Conservation (phyloP, 2,797 vertebrate species). For the Peromyscus nudipes region DNA sequence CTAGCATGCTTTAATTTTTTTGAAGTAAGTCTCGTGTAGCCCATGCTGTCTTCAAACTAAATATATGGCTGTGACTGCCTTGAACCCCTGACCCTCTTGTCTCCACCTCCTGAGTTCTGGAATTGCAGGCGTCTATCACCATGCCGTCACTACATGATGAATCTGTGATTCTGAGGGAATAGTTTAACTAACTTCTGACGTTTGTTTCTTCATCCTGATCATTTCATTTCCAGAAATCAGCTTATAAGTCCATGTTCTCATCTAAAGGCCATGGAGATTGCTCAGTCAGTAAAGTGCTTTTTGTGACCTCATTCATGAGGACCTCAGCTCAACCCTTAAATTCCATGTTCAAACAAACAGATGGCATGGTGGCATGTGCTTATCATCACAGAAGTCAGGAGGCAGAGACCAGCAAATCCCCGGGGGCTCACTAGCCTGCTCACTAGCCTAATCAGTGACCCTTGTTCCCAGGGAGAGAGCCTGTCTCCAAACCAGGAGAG, state of each 20-base stretch:
- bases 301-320: neutral
- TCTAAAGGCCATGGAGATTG: neutral
- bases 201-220: constrained; percentile 1
- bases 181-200: neutral
- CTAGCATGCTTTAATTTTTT: neutral
- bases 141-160: neutral
- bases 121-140: neutral
- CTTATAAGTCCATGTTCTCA: neutral
- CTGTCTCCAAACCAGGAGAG: neutral
- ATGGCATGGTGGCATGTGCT: neutral
- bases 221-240: constrained; percentile 35
- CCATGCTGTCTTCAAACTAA: neutral
- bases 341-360: neutral
- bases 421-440: no score
- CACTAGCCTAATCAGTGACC: neutral
- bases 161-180: neutral
- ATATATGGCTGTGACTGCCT: neutral
- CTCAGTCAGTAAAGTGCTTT: neutral
- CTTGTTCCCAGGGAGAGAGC: neutral
- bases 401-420: neutral
- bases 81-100: neutral
- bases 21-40: neutral
- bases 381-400: neutral
- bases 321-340: neutral
- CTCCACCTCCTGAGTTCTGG: no score